Conservation (phyloP, 2,113 vertebrate species). For the Oceanites oceanicus region DNA sequence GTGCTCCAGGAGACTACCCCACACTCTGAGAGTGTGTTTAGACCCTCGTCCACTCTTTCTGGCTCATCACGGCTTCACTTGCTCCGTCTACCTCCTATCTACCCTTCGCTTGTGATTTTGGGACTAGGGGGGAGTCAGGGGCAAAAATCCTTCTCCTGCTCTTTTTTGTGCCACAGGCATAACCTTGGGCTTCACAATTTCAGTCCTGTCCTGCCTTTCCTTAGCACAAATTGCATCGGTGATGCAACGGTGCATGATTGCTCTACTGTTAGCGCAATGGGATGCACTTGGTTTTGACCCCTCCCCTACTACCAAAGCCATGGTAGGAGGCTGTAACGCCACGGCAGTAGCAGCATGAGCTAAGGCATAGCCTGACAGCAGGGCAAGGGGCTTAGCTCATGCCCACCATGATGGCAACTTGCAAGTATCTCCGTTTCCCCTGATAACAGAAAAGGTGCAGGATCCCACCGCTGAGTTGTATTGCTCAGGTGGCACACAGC, state of each 20-base stretch:
- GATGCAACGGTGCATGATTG: background rate
- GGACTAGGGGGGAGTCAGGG: too few species aligned
- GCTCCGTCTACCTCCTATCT: background rate
- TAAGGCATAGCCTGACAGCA: background rate
- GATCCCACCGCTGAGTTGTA: background rate
- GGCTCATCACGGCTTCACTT: background rate
- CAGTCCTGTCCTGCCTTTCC: background rate
- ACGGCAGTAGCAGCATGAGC: background rate
- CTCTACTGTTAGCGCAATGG: background rate
- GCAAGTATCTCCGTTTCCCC: background rate
- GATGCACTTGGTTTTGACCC: background rate
- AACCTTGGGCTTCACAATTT: background rate
- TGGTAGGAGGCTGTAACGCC: background rate
- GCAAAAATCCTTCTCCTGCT: background rate
- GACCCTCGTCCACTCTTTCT: background rate
- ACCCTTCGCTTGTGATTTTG: background rate
- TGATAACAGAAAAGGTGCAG: background rate
- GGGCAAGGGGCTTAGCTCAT: background rate
- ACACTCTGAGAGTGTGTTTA: background rate
- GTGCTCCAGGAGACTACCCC: background rate
- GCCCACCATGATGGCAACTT: background rate
- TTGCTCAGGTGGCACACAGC: background rate
- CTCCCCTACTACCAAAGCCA: background rate
- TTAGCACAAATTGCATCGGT: background rate
- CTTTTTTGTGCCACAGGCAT: background rate